Base-by-base conservation (phyloP, 1,140 invertebrate species). In the Stegodyphus dumicola region DNA sequence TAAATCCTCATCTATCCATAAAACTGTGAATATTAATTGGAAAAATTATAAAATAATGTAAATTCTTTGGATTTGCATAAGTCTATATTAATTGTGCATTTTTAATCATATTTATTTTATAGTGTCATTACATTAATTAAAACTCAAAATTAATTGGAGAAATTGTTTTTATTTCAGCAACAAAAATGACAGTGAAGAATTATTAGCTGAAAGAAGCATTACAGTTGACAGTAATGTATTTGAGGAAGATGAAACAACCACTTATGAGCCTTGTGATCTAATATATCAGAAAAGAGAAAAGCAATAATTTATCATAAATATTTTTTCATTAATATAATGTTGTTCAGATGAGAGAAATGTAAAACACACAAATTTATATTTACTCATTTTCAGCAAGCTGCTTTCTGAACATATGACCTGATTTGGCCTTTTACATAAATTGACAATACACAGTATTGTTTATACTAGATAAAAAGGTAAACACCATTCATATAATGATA, bases 401-500 rank as follows among this genome's bases (percentile, higher is more conserved):
- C n/a, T 66, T 15, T 7, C 13, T 17, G n/a, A 76, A 76, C 9
- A 76, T 56, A 10, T 48, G 53, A 33, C 56, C 60, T 77, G 15
- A 77, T 71, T 56, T 67, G 67, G 77, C 51, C 77, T 67, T 86
- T 87, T 88, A 88, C 87, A 85, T 78, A 77, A 71, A 87, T 33
- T 85, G 67, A 86, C 87, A 87, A 87, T 88, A 88, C 85, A 88
- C 86, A 88, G 86, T 88, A 88, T 88, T 88, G 87, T 87, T 83
- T 77, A 77, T 85, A 80, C 79, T 78, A 70, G 53, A 77, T 85
- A 87, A 87, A 70, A 80, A 80, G 71, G 56, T 86, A 74, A 78
- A 86, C 70, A 66, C 74, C 56, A 79, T 74, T 77, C 74, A 86
- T 78, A 79, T 86, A 66, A 79, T 86, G 76, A 78, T 79, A 86